These are phyloP conservation scores for Ara ararauna DNA, from an alignment of 2,797 vertebrate genomes.

Conservation along the genomic window DNA sequence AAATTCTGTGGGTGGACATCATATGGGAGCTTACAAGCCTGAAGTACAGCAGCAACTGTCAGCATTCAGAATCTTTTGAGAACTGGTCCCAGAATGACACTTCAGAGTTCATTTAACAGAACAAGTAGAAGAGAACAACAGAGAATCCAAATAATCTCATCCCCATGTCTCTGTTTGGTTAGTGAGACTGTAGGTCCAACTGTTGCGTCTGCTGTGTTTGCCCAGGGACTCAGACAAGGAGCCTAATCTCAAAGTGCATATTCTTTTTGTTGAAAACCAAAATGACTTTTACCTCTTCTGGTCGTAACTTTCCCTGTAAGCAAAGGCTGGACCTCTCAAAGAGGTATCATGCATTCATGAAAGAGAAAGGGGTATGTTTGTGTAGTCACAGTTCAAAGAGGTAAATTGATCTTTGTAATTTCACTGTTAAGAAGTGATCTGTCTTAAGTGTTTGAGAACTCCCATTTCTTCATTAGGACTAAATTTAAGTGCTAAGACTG, in stretches of 20 bases:
- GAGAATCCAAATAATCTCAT: neutral
- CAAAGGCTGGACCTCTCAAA: neutral
- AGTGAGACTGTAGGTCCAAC: neutral
- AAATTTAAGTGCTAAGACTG: neutral
- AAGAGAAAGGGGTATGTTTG: neutral
- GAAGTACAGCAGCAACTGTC: conserved; percentile 9
- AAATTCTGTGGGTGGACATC: conserved; percentile 29
- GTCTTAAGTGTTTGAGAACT: neutral
- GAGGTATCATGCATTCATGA: neutral
- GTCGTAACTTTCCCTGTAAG: neutral
- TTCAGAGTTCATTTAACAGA: conserved; percentile 11
- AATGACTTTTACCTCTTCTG: neutral
- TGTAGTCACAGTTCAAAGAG: neutral
- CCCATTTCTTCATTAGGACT: neutral
- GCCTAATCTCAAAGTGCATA: neutral
- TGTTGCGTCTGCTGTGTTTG: neutral
- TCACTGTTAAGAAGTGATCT: neutral
- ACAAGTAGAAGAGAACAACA: neutral
- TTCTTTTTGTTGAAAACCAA: neutral
- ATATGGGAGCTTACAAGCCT: conserved; percentile 2
- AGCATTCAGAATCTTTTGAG: conserved; percentile 13
- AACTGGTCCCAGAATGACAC: neutral
- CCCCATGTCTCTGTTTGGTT: neutral
- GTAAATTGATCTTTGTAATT: neutral
- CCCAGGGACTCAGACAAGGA: no score